A percentile compares a stretch with the other conserved stretches of the same genome.
Conservation (phyloP, 2,113 vertebrate genomes). For the Gymnobelideus leadbeateri region DNA sequence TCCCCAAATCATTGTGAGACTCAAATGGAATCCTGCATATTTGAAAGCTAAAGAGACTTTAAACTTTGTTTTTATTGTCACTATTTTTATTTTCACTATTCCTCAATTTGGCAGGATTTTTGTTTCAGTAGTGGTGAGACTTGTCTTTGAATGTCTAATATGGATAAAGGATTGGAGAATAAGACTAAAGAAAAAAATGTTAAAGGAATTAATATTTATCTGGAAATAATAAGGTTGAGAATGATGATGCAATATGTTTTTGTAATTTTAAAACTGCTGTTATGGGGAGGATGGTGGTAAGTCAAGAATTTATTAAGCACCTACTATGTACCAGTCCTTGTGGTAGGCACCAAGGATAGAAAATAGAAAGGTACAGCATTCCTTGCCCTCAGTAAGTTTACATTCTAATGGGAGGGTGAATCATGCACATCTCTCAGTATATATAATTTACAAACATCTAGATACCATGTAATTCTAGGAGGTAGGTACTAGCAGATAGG, state of each 20-base stretch:
- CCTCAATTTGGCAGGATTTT: conserved; percentile 59
- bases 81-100: neutral
- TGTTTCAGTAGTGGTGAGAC: conserved; percentile 43
- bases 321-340: neutral
- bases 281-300: neutral
- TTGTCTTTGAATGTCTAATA: conserved; percentile 55
- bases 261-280: conserved; percentile 39
- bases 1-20: conserved; percentile 58
- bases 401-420: neutral
- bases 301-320: neutral
- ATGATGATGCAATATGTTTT: conserved; percentile 56
- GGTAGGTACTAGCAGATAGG: neutral
- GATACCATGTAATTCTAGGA: neutral
- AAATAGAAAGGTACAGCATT: neutral
- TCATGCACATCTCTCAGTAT: no score
- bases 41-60: conserved; percentile 29
- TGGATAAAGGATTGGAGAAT: conserved; percentile 36
- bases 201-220: conserved; percentile 59
- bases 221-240: conserved; percentile 36
- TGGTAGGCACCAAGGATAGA: neutral
- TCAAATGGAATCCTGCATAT: conserved; percentile 58
- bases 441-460: neutral
- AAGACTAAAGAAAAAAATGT: conserved; percentile 3
- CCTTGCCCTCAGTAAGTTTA: neutral
- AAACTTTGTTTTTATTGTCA: conserved; percentile 10